phyloP scores from a whole-genome alignment of 1,140 invertebrate species.

The Drosophila orosa region DNA sequence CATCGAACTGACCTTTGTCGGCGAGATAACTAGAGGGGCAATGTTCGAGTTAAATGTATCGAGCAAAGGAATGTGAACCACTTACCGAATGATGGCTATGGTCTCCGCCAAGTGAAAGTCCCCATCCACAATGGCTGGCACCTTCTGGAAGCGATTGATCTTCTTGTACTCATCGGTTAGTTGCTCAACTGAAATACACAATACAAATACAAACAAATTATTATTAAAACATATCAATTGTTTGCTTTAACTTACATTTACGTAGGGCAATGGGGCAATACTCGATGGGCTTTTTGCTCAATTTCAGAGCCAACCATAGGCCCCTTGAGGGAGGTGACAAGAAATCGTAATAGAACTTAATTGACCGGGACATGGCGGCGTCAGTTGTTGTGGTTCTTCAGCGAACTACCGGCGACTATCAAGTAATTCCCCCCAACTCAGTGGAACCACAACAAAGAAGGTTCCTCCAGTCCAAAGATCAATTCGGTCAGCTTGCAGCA shows the following conservation, averaged over 20 bases:
- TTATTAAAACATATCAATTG: neutral
- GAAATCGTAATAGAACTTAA: constrained; percentile 90
- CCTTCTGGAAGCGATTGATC: constrained; percentile 91
- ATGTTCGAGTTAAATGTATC: neutral
- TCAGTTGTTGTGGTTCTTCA: constrained; percentile 4
- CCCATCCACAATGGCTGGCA: constrained; percentile 91
- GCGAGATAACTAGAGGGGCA: constrained; percentile 61
- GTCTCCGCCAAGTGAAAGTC: constrained; percentile 92
- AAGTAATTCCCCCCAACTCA: constrained; percentile 5
- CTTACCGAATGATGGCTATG: constrained; percentile 86
- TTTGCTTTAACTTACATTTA: constrained; percentile 84
- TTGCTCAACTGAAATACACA: constrained; percentile 88
- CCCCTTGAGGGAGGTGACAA: constrained; percentile 91
- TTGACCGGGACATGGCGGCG: constrained; percentile 29
- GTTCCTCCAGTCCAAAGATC: constrained; percentile 19
- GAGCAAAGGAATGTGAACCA: neutral
- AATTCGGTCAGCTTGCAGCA: constrained; percentile 18
- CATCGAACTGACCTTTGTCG: constrained; percentile 84
- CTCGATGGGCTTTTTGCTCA: constrained; percentile 87
- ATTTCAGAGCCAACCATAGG: constrained; percentile 89
- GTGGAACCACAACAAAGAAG: constrained; percentile 10
- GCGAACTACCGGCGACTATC: constrained; percentile 19
- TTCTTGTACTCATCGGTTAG: constrained; percentile 88
- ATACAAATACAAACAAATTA: too few species aligned
- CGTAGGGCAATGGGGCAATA: constrained; percentile 86